Percentiles rank a stretch among this genome's conserved stretches.
Evolutionary conservation across 2,888 invertebrate species (phyloP).

Genomic region (Lasioglossum vierecki): DNA sequence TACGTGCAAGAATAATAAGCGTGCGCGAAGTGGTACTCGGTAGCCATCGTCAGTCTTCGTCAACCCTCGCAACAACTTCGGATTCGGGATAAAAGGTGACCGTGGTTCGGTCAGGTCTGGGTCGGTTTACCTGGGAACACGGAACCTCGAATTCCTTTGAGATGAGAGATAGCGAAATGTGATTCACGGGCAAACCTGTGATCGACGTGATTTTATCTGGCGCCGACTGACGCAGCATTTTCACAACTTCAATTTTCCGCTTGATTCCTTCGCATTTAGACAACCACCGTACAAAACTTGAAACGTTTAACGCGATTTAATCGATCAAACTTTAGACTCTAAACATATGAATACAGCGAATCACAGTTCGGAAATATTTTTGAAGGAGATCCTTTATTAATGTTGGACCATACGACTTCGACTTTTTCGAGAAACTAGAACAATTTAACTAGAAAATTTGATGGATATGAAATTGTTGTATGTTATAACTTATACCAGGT

Average conservation of each 20-base stretch:
- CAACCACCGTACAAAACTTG: not conserved
- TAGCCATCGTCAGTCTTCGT: not conserved
- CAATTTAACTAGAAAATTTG: too few relatives aligned
- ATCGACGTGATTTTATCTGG: not conserved
- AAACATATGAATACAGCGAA: too few relatives aligned
- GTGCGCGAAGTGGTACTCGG: not conserved
- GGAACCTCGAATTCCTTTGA: constrained; percentile 29
- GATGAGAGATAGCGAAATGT: constrained; percentile 48
- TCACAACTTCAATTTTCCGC: not conserved
- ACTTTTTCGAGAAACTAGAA: too few relatives aligned
- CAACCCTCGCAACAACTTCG: constrained; percentile 5
- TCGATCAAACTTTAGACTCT: too few relatives aligned
- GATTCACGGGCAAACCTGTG: constrained; percentile 29
- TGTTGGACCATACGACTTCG: too few relatives aligned
- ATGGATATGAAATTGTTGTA: too few relatives aligned
- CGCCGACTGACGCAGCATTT: not conserved
- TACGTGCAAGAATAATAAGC: not conserved
- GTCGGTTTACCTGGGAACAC: constrained; percentile 23
- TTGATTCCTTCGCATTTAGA: not conserved
- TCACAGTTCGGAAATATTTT: too few relatives aligned
- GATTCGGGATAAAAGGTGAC: constrained; percentile 3
- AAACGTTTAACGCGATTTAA: too few relatives aligned
- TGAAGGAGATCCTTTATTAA: too few relatives aligned
- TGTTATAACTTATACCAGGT: too few relatives aligned
- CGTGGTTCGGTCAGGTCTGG: constrained; percentile 7